These are phyloP conservation scores for Drosophila anomalipes DNA, from an alignment of 2,888 invertebrate genomes.

Conservation along the genomic window DNA sequence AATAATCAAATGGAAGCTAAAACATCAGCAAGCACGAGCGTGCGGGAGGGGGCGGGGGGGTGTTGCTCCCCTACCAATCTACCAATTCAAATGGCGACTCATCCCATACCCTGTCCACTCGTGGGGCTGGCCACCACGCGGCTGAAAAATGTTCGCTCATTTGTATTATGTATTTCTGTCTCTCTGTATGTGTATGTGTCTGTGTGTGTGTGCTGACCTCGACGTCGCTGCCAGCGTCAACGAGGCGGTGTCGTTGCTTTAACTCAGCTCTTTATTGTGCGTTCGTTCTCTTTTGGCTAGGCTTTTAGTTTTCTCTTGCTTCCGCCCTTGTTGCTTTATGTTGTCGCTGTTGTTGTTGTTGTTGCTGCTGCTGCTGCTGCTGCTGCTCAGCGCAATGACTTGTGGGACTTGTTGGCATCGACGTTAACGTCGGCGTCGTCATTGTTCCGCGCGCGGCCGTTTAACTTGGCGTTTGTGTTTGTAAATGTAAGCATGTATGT, in stretches of 20 bases:
- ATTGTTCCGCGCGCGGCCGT: constrained; percentile 80
- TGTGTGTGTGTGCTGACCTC: constrained; percentile 41
- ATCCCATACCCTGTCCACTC: neutral
- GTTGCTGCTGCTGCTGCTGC: constrained; percentile 23
- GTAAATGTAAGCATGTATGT: constrained; percentile 22
- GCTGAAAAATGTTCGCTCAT: constrained; percentile 64
- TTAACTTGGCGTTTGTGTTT: constrained; percentile 62
- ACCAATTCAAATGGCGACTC: constrained; percentile 45
- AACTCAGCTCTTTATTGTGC: constrained; percentile 55
- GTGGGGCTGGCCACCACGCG: constrained; percentile 44
- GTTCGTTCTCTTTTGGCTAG: constrained; percentile 59
- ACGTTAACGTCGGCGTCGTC: constrained; percentile 55
- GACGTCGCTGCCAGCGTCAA: constrained; percentile 54
- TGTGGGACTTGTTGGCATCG: constrained; percentile 59
- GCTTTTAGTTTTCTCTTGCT: constrained; percentile 65
- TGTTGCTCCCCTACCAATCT: neutral
- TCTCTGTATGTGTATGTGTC: constrained; percentile 9
- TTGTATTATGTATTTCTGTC: constrained; percentile 64
- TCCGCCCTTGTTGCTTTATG: constrained; percentile 68
- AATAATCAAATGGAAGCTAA: constrained; percentile 60
- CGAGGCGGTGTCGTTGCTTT: constrained; percentile 28
- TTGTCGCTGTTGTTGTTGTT: constrained; percentile 25
- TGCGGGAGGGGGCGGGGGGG: neutral
- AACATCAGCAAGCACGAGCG: constrained; percentile 41
- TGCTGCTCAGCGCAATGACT: constrained; percentile 66